Evolutionary conservation across 2,888 invertebrate genomes (phyloP).

Genomic region (Chalcosyrphus nemorum): DNA sequence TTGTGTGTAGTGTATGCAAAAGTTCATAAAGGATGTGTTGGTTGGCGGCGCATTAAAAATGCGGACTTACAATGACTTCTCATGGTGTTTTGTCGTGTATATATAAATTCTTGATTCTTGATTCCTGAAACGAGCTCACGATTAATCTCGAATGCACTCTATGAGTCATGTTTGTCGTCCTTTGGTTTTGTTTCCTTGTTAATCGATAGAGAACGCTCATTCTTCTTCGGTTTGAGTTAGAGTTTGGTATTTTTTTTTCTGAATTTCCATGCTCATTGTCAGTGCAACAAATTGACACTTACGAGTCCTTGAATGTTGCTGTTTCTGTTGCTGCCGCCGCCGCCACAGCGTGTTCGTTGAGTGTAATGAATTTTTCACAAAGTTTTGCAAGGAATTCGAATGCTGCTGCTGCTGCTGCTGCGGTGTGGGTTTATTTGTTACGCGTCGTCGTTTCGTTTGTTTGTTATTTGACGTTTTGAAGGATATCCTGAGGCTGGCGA

Average conservation of each 20-base stretch:
- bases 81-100: constrained; percentile 3
- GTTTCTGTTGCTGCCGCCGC: not conserved
- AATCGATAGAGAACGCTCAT: constrained; percentile 27
- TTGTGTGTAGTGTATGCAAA: constrained; percentile 47
- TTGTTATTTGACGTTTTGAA: constrained; percentile 60
- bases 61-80: constrained; percentile 29
- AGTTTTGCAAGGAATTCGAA: constrained; percentile 44
- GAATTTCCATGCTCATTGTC: constrained; percentile 13
- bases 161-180: constrained; percentile 36
- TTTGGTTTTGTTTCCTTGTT: constrained; percentile 33
- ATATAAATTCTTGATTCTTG: constrained; percentile 45
- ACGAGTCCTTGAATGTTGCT: constrained; percentile 47
- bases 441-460: constrained; percentile 24
- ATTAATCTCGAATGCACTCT: constrained; percentile 39
- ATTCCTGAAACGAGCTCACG: constrained; percentile 34
- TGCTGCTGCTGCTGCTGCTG: too few species aligned
- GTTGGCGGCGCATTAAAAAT: constrained; percentile 36
- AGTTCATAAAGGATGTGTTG: constrained; percentile 48
- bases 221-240: not conserved
- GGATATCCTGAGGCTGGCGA: constrained; percentile 19
- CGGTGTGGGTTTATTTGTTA: constrained; percentile 30
- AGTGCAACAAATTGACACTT: constrained; percentile 57
- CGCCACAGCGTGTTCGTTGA: constrained; percentile 17
- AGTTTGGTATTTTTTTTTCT: not conserved
- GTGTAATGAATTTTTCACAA: constrained; percentile 64